Evolutionary conservation across 2,797 vertebrate genomes (phyloP), one percentile per base, ranked within the genome.

Genomic region (Xiphorhynchus erythropygius): DNA sequence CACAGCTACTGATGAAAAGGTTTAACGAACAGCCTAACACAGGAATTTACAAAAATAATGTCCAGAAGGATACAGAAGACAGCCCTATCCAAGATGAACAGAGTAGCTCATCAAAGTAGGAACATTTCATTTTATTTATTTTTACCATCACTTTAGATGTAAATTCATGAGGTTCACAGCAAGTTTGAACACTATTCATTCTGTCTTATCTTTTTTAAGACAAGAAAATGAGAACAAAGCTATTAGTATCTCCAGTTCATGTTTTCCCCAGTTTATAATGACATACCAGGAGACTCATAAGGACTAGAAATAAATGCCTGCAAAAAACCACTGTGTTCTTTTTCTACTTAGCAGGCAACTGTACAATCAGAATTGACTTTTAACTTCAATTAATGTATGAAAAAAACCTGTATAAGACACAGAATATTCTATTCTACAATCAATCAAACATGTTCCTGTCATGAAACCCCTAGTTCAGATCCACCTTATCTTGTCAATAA

Each of bases 401-500:
- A 87, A 94, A 94, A 91, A 89, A 9, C 9, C 30, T 89, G 27
- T 70, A 88, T 83, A 83, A 84, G 65, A 81, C 32, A 44, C 47
- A 71, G 77, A 94, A 53, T 49, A 87, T 79, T 83, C 28, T 86
- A 70, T 84, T 94, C 47, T 39, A 93, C 95, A 96, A 94, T 84
- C 50, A 80, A 23, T 81, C 18, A 76, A 77, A 27, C 30, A 44
- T 80, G 64, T 95, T 95, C 67, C 30, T 7, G 7, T 87, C 33
- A 56, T 15, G 37, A 90, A 93, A 74, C 46, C 19, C 9, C 9
- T 33, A 47, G 49, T 90, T 90, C 87, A 90, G 67, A 74, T 78
- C 35, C 41, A 81, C 57, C 24, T 87, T 75, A 65, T 30, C 57
- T 12, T 76, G n/a, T 79, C 81, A 94, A 81, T 76, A 62, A 62